These are phyloP conservation scores for Rhamnusium bicolor DNA, from an alignment of 2,888 invertebrate genomes.

Conservation along the genomic window DNA sequence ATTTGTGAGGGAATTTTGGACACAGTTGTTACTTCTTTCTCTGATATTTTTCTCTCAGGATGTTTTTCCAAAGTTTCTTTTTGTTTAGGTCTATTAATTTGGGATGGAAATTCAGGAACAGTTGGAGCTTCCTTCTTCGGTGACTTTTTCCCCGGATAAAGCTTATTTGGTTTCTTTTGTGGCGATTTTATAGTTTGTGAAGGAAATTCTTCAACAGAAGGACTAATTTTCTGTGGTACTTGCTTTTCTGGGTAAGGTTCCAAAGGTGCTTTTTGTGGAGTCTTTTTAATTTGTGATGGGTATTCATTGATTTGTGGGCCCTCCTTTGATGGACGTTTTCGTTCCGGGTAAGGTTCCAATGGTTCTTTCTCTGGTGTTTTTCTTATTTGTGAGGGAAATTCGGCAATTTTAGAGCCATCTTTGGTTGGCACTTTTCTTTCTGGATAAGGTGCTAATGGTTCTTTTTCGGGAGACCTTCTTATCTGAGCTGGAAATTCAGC, in stretches of 20 bases:
- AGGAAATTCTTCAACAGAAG: conserved; percentile 56
- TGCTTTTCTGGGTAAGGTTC: conserved; percentile 51
- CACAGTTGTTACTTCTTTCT: conserved; percentile 40
- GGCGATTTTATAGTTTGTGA: conserved; percentile 49
- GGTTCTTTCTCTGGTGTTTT: conserved; percentile 47
- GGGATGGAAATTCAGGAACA: conserved; percentile 50
- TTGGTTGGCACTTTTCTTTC: conserved; percentile 46
- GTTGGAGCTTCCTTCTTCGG: conserved; percentile 40
- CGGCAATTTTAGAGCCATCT: conserved; percentile 43
- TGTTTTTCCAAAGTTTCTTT: background rate
- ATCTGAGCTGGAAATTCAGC: conserved; percentile 55
- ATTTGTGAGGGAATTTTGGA: conserved; percentile 54
- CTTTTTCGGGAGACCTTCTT: conserved; percentile 50
- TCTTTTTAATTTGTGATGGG: conserved; percentile 50
- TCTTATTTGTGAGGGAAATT: conserved; percentile 52
- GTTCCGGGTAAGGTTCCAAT: conserved; percentile 49
- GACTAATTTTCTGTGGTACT: conserved; percentile 38
- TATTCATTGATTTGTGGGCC: conserved; percentile 47
- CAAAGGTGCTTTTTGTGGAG: conserved; percentile 46
- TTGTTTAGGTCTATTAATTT: conserved; percentile 38
- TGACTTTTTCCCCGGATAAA: conserved; percentile 46
- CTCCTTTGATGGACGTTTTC: conserved; percentile 45
- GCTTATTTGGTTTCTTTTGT: conserved; percentile 43
- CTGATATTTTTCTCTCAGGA: conserved; percentile 35
- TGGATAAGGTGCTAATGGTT: conserved; percentile 51